Percentiles rank a stretch among this genome's conserved stretches.
These are phyloP conservation scores for Drosophila suboccidentalis DNA, from an alignment of 2,888 invertebrate genomes.

Conservation along the genomic window DNA sequence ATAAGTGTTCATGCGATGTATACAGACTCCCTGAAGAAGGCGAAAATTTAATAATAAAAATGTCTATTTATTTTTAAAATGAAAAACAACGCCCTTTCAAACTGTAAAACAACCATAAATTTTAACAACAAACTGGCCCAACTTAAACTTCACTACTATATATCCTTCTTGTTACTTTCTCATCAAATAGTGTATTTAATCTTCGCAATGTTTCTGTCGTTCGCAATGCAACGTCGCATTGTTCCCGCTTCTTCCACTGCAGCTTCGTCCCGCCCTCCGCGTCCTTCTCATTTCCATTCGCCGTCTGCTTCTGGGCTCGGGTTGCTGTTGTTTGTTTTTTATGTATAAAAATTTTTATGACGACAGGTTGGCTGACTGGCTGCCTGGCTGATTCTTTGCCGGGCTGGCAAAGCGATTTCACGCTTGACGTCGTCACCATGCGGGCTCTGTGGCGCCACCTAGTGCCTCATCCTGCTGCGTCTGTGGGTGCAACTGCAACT, in stretches of 20 bases:
- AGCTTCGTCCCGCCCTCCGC: slow-evolving; percentile 9
- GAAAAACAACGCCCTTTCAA: too few relatives aligned
- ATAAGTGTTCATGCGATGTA: too few relatives aligned
- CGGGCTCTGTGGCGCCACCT: slow-evolving; percentile 68
- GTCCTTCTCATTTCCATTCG: neutral
- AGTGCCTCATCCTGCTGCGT: slow-evolving; percentile 53
- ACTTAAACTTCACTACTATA: too few relatives aligned
- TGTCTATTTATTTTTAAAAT: too few relatives aligned
- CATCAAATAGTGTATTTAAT: slow-evolving; percentile 18
- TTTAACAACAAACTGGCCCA: too few relatives aligned
- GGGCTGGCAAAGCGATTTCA: slow-evolving; percentile 75
- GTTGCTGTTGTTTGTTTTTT: slow-evolving; percentile 47
- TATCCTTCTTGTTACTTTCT: neutral
- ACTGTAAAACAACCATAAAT: too few relatives aligned
- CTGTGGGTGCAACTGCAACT: slow-evolving; percentile 16
- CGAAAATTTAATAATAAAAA: too few relatives aligned
- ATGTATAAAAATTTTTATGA: slow-evolving; percentile 76
- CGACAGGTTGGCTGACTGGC: slow-evolving; percentile 69
- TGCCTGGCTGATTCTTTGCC: slow-evolving; percentile 32
- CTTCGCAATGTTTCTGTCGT: neutral
- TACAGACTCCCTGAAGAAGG: too few relatives aligned
- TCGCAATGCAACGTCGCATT: slow-evolving; percentile 57
- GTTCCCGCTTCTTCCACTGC: slow-evolving; percentile 37
- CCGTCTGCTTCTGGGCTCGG: slow-evolving; percentile 36
- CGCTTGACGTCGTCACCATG: slow-evolving; percentile 65